Evolutionary conservation across 2,797 vertebrate genomes (phyloP).

Genomic region (Ceryle rudis): DNA sequence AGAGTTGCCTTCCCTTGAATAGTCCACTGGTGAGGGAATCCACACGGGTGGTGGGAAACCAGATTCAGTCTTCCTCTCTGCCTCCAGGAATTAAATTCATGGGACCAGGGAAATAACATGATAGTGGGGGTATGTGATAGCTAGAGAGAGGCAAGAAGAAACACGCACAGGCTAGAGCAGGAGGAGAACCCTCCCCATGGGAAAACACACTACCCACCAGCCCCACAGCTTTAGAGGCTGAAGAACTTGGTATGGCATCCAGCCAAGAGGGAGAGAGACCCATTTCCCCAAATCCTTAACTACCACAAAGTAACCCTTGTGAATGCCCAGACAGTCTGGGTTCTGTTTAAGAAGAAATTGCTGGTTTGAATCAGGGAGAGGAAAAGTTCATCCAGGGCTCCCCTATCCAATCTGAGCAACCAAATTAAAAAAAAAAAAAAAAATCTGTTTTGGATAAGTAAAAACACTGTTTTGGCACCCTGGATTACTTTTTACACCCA

Average conservation of each 20-base stretch:
- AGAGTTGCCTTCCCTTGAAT: conserved; percentile 46
- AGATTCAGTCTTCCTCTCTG: conserved; percentile 14
- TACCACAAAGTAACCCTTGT: conserved; percentile 43
- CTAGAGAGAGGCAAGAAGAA: conserved; percentile 14
- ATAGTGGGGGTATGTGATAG: neutral
- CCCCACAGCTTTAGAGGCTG: neutral
- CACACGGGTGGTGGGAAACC: conserved; percentile 21
- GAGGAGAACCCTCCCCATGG: neutral
- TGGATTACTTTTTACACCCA: conserved; percentile 56
- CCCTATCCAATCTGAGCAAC: neutral
- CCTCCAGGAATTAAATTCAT: neutral
- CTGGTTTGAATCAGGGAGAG: conserved; percentile 30
- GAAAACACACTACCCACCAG: neutral
- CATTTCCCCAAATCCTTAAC: conserved; percentile 36
- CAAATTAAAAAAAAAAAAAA: neutral
- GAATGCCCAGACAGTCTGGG: conserved; percentile 5
- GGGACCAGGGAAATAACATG: neutral
- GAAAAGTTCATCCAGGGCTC: conserved; percentile 54
- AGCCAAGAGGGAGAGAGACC: conserved; percentile 19
- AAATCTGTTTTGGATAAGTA: conserved; percentile 17
- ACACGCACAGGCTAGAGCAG: neutral
- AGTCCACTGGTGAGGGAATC: conserved; percentile 10
- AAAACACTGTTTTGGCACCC: conserved; percentile 32
- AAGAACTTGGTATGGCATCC: conserved; percentile 2
- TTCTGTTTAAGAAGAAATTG: conserved; percentile 48